phyloP scores from a whole-genome alignment of 2,797 vertebrate genomes.

The Rhincodon typus region DNA sequence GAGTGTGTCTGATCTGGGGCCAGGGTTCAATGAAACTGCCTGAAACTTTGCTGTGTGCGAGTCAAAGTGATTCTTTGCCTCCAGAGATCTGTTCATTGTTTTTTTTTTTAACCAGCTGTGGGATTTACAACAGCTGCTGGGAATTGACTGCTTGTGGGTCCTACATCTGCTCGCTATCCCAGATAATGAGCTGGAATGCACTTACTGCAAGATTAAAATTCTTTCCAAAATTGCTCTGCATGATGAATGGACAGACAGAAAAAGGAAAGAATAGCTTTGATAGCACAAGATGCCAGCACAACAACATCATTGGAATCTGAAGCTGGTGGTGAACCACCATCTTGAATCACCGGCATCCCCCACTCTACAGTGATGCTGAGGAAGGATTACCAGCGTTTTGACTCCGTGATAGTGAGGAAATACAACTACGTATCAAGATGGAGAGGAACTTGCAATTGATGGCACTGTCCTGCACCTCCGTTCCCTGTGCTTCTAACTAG shows the following conservation, averaged over 20 bases:
- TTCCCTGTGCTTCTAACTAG: not conserved
- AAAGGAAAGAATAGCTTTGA: no score
- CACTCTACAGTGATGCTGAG: not conserved
- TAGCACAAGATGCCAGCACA: no score
- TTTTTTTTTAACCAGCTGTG: slow-evolving; percentile 18
- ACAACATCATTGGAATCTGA: not conserved
- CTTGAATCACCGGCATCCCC: not conserved
- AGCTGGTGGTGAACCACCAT: not conserved
- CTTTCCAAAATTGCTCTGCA: not conserved
- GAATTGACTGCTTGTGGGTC: not conserved
- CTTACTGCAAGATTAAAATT: slow-evolving; percentile 25
- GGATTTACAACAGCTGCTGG: slow-evolving; percentile 31
- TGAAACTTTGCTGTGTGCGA: not conserved
- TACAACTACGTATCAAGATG: not conserved
- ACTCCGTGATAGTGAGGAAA: not conserved
- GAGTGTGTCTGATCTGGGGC: not conserved
- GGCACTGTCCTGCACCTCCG: not conserved
- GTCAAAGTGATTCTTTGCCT: not conserved
- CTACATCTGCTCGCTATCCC: slow-evolving; percentile 21
- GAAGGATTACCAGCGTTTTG: not conserved
- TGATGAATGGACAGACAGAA: no score
- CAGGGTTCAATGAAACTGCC: not conserved
- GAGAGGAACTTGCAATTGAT: not conserved
- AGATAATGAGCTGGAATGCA: slow-evolving; percentile 33
- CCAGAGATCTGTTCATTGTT: not conserved